Base-by-base conservation (phyloP, 1,140 invertebrate species). In the Conus ventricosus region DNA sequence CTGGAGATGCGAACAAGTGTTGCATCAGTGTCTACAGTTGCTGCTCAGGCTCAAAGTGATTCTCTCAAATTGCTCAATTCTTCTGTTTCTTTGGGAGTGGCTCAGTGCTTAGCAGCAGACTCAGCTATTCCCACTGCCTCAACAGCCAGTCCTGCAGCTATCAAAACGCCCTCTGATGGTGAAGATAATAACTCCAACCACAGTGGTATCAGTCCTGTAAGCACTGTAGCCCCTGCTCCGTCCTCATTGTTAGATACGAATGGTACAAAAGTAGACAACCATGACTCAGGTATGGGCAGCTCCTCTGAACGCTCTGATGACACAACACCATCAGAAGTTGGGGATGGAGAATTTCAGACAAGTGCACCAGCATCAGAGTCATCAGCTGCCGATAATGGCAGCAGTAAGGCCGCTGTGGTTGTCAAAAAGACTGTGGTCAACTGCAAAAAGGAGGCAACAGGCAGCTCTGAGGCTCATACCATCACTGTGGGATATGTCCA, bases 231-330 rank as follows among this genome's bases (percentile, higher is more conserved):
- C 55, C 88, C 92, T 83, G 90, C 91, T 57, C 86, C 91, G 84
- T 88, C 87, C 78, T 87, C 91, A 23, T 85, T 89, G 39, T 82
- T 89, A 89, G 92, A 91, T 88, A 87, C 87, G 7, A 60, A 83
- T n/a, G 82, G 87, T 55, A 85, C 87, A 75, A 92, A 93, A 88
- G 87, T 82, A 25, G 92, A 93, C 86, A 94, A 92, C 89, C 91
- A 93, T 90, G 93, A 94, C 83, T 94, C 93, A 54, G 93, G 93
- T 84, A 90, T 94, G 15, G 93, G 93, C 51, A 94, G 93, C 89
- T 93, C 92, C 53, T 94, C 93, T 60, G 93, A 94, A 80, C 89
- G 93, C 76, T 94, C 93, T 27, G 93, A 94, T 87, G 93, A 93
- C 85, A 91, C 82, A 25, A 92, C 93, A 81, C 93, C 93, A 39